Evolutionary conservation across 2,797 vertebrate genomes (phyloP).

Genomic region (Phoeniculus purpureus): DNA sequence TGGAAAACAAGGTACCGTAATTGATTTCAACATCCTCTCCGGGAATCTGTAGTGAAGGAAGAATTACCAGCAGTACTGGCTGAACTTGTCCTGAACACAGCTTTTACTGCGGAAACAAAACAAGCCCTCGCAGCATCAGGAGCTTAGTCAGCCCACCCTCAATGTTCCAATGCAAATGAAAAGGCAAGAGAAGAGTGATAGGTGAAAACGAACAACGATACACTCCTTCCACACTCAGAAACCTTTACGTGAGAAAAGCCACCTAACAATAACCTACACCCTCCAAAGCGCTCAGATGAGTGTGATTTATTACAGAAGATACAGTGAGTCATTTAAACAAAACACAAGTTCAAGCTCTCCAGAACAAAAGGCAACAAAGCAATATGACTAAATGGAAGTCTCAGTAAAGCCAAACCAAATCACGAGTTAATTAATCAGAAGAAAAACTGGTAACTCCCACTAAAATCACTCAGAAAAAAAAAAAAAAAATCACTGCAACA

Average conservation of each 20-base stretch:
- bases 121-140: background rate
- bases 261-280: background rate
- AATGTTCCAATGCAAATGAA: background rate
- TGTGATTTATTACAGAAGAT: slow-evolving; percentile 17
- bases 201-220: background rate
- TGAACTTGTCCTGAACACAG: background rate
- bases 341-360: background rate
- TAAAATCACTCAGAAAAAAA: background rate
- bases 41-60: background rate
- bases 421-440: background rate
- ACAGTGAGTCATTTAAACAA: background rate
- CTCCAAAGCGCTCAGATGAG: background rate
- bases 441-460: background rate
- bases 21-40: background rate
- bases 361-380: background rate
- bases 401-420: background rate
- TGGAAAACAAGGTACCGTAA: background rate
- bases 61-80: background rate
- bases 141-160: background rate
- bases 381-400: accelerated
- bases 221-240: background rate
- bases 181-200: background rate
- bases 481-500: slow-evolving; percentile 34
- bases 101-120: background rate
- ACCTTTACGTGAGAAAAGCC: background rate